Evolutionary conservation across 2,113 vertebrate genomes (phyloP).

Genomic region (Promerops cafer): DNA sequence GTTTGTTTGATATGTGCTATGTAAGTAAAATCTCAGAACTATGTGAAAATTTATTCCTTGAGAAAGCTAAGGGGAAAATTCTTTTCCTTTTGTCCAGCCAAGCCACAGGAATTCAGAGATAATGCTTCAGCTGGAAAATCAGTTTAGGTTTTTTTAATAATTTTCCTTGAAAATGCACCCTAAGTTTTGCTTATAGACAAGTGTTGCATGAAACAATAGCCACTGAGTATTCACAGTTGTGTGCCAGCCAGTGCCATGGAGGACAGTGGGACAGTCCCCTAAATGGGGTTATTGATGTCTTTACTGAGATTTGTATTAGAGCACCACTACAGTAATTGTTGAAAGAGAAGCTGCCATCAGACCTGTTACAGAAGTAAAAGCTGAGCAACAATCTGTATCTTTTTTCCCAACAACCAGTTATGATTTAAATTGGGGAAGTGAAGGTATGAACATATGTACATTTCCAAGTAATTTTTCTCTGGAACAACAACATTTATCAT

Average conservation of each 20-base stretch:
- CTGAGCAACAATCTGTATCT: not conserved
- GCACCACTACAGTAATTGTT: not conserved
- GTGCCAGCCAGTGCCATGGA: not conserved
- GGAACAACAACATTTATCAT: not conserved
- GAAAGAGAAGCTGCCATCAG: not conserved
- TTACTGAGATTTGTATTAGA: not conserved
- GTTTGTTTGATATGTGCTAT: not conserved
- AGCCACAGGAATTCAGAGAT: conserved; percentile 3
- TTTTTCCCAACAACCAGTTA: not conserved
- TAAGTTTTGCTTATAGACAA: not conserved
- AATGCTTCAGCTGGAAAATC: conserved; percentile 17
- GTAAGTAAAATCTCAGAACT: not conserved
- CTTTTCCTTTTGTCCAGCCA: not conserved
- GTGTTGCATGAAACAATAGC: not conserved
- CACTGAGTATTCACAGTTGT: not conserved
- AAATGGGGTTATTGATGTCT: not conserved
- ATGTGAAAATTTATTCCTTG: not conserved
- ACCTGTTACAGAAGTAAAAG: not conserved
- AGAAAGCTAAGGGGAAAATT: not conserved
- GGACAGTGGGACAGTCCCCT: not conserved
- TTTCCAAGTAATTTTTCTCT: not conserved
- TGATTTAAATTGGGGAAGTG: not conserved
- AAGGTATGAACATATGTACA: not conserved
- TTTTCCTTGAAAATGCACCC: not conserved
- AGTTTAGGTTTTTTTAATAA: not conserved